phyloP scores from a whole-genome alignment of 2,797 vertebrate genomes.

The Hydrophis major region DNA sequence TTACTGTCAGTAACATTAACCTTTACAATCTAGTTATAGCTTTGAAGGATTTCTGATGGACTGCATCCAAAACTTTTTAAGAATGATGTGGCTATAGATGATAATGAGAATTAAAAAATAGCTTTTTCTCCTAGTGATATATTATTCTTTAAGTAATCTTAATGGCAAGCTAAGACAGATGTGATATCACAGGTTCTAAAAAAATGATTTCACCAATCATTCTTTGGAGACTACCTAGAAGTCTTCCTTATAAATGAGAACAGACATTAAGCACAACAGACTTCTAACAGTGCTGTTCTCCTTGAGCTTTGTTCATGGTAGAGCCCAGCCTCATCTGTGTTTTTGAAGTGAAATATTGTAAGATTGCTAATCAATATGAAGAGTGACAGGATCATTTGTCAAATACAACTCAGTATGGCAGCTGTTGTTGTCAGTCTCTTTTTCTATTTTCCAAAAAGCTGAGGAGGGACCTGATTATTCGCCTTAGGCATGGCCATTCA shows the following conservation, averaged over 20 bases:
- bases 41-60: neutral
- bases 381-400: constrained; percentile 81
- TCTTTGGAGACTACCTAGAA: constrained; percentile 31
- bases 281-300: constrained; percentile 63
- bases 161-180: constrained; percentile 30
- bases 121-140: neutral
- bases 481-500: constrained; percentile 20
- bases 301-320: constrained; percentile 53
- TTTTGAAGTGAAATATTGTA: constrained; percentile 82
- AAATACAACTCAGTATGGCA: constrained; percentile 69
- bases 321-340: constrained; percentile 73
- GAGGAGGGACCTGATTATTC: constrained; percentile 7
- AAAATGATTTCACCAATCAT: neutral
- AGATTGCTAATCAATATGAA: constrained; percentile 80
- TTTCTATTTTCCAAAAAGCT: constrained; percentile 49
- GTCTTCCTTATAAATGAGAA: constrained; percentile 12
- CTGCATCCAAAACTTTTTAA: neutral
- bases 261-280: constrained; percentile 9
- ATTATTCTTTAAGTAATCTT: constrained; percentile 41
- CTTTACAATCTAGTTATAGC: neutral
- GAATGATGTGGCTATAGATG: neutral
- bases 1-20: neutral
- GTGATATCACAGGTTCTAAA: neutral
- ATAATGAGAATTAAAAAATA: constrained; percentile 37
- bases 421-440: constrained; percentile 65